Percentiles rank a stretch among this genome's conserved stretches.
These are phyloP conservation scores for Entosphenus tridentatus DNA, from an alignment of 2,113 vertebrate genomes.

Conservation along the genomic window DNA sequence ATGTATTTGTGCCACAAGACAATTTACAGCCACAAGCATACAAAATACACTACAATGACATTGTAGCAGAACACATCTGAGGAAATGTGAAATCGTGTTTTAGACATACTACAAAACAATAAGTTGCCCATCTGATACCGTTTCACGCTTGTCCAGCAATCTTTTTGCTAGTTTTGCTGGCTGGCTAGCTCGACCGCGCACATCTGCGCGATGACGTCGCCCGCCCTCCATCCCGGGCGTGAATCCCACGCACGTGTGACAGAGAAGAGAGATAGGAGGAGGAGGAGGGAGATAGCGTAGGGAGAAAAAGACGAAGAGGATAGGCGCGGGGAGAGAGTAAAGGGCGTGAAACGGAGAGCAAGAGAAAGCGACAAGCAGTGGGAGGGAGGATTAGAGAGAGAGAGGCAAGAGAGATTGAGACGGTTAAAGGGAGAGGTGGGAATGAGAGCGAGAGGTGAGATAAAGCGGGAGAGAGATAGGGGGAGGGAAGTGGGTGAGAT, in stretches of 20 bases:
- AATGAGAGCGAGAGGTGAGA: neutral
- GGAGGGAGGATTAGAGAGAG: neutral
- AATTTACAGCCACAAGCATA: no score
- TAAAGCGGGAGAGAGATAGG: neutral
- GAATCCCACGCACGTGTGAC: neutral
- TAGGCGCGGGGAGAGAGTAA: neutral
- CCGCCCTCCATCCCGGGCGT: neutral
- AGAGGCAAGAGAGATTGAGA: neutral
- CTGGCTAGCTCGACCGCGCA: no score
- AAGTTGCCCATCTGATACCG: no score
- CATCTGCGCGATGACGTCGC: neutral
- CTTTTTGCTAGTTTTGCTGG: no score
- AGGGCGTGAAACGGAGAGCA: neutral
- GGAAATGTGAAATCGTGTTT: no score
- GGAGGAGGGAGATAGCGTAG: neutral
- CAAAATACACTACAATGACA: no score
- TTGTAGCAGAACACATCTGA: no score
- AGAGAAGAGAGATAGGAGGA: neutral
- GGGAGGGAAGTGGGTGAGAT: neutral
- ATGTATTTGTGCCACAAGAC: no score
- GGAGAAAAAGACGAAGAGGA: neutral
- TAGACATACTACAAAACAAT: no score
- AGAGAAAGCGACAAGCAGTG: neutral
- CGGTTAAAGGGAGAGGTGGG: neutral
- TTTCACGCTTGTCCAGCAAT: no score